Evolutionary conservation across 2,888 invertebrate species (phyloP).

Genomic region (Mellilla xanthometata): DNA sequence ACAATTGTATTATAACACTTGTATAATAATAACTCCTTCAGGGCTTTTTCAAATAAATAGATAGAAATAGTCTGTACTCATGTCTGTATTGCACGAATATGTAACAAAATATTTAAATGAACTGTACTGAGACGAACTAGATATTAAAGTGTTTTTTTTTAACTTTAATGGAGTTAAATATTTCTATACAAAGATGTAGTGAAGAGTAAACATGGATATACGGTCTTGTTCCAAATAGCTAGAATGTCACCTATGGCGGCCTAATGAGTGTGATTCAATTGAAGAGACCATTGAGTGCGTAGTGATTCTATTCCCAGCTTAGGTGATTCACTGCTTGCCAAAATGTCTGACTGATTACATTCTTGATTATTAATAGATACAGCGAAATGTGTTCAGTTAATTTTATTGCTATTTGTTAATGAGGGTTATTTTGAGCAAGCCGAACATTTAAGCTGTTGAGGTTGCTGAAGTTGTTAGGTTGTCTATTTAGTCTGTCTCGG

Average conservation of each 20-base stretch:
- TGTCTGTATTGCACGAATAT: too few species aligned
- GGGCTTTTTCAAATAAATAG: too few species aligned
- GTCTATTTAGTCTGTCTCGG: too few species aligned
- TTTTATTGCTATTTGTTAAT: not conserved
- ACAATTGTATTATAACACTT: too few species aligned
- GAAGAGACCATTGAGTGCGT: conserved; percentile 18
- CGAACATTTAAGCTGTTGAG: too few species aligned
- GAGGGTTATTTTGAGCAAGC: not conserved
- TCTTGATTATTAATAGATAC: conserved; percentile 18
- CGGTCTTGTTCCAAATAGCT: conserved; percentile 13
- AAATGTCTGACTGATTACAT: conserved; percentile 32
- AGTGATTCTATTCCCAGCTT: conserved; percentile 27
- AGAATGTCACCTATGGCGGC: conserved; percentile 15
- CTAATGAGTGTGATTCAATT: conserved; percentile 29
- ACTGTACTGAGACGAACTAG: too few species aligned
- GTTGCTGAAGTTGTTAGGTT: too few species aligned
- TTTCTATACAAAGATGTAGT: not conserved
- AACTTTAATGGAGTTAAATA: too few species aligned
- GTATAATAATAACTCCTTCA: too few species aligned
- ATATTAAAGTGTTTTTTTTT: too few species aligned
- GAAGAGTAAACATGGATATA: not conserved
- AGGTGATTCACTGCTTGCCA: conserved; percentile 34
- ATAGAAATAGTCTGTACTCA: too few species aligned
- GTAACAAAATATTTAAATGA: too few species aligned
- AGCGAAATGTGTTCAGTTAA: conserved; percentile 2